phyloP scores from a whole-genome alignment of 2,888 invertebrate genomes.

The Invenusta paracnida region DNA sequence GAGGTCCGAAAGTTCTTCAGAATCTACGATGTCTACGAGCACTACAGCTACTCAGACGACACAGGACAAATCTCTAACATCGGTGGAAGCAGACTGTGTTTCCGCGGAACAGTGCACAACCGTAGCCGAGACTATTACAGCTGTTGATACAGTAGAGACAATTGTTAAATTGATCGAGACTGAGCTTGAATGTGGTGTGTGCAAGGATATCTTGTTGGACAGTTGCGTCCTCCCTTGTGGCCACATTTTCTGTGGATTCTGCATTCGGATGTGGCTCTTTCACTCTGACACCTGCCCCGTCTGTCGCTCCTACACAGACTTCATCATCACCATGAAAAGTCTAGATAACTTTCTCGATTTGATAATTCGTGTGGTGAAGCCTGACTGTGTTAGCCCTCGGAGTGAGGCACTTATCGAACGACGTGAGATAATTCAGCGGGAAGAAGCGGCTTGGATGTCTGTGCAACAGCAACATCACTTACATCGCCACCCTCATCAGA shows the following conservation, averaged over 20 bases:
- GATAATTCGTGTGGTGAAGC: background rate
- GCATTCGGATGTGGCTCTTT: conserved; percentile 39
- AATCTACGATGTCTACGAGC: background rate
- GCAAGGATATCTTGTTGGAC: conserved; percentile 33
- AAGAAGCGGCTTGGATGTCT: conserved; percentile 35
- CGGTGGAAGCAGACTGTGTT: too few relatives aligned
- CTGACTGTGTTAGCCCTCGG: background rate
- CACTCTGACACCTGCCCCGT: conserved; percentile 36
- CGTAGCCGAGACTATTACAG: too few relatives aligned
- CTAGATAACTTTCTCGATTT: conserved; percentile 32
- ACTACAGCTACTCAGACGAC: background rate
- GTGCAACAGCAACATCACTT: conserved; percentile 5
- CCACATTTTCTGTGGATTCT: conserved; percentile 38
- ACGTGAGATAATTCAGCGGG: conserved; percentile 2
- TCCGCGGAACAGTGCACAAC: too few relatives aligned
- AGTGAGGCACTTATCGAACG: background rate
- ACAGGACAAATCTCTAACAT: too few relatives aligned
- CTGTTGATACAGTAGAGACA: background rate
- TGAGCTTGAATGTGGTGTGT: conserved; percentile 36
- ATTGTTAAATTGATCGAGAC: conserved; percentile 24
- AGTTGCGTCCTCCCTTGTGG: conserved; percentile 36
- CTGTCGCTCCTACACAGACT: conserved; percentile 31
- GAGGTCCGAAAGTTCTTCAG: background rate
- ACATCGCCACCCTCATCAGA: too few relatives aligned
- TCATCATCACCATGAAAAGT: conserved; percentile 34